phyloP scores from a whole-genome alignment of 2,113 vertebrate species.

The Megaceryle torquata region DNA sequence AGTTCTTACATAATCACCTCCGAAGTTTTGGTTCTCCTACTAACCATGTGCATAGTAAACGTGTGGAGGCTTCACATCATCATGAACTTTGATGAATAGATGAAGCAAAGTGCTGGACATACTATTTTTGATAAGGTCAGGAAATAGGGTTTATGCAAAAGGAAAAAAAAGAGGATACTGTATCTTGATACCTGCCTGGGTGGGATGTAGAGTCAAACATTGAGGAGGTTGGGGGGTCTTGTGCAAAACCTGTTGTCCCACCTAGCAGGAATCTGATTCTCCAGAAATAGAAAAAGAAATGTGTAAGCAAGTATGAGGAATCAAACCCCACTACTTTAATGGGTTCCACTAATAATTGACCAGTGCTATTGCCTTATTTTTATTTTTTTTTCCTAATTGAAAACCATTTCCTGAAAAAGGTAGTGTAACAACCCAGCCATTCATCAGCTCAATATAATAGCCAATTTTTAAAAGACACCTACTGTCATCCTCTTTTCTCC shows the following conservation, averaged over 20 bases:
- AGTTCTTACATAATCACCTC: neutral
- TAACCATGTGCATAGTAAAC: fast-evolving
- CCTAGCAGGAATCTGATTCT: neutral
- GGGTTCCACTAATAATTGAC: neutral
- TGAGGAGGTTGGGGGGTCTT: neutral
- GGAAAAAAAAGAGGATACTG: neutral
- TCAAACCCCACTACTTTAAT: neutral
- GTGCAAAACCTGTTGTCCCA: neutral
- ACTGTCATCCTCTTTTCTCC: neutral
- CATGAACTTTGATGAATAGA: neutral
- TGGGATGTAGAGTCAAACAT: neutral
- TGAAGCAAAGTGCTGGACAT: neutral
- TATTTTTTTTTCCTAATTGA: neutral
- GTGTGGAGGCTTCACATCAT: neutral
- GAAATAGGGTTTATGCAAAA: neutral
- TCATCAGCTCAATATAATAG: neutral
- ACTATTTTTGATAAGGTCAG: neutral
- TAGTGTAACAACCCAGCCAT: neutral
- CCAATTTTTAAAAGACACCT: neutral
- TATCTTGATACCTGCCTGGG: neutral
- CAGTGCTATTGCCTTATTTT: neutral
- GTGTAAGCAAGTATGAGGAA: neutral
- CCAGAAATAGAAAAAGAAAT: neutral
- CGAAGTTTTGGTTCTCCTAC: neutral
- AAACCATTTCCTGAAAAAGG: neutral